A percentile compares a stretch with the other conserved stretches of the same genome.
These are phyloP conservation scores for Cetoscarus ocellatus DNA, from an alignment of 2,797 vertebrate genomes.

Conservation along the genomic window DNA sequence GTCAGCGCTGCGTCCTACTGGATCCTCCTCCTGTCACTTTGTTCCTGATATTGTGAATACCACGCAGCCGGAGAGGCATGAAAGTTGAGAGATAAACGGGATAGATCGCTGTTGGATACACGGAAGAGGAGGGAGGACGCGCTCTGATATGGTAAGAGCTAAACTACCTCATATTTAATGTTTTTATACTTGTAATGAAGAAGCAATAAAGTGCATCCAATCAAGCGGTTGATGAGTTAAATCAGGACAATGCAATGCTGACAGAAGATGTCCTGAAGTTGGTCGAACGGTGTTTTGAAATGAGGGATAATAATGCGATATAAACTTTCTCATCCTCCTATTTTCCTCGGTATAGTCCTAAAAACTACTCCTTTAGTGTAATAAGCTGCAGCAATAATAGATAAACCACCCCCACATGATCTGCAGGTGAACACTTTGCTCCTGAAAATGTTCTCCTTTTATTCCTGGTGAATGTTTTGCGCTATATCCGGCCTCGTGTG, in stretches of 20 bases:
- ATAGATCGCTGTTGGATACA: conserved; percentile 35
- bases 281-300: background rate
- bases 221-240: background rate
- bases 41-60: conserved; percentile 42
- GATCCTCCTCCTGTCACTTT: conserved; percentile 45
- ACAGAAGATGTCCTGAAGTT: conserved; percentile 49
- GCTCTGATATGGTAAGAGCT: conserved; percentile 71
- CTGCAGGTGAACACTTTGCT: conserved; percentile 1
- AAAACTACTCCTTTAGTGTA: background rate
- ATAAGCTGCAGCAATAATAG: background rate
- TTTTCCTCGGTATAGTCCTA: background rate
- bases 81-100: conserved; percentile 51
- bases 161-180: background rate
- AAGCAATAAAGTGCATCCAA: background rate
- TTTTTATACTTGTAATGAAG: background rate
- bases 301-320: background rate
- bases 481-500: background rate
- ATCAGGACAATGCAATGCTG: background rate
- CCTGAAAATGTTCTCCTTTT: background rate
- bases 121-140: conserved; percentile 49
- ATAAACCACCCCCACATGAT: background rate
- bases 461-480: background rate
- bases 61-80: conserved; percentile 46
- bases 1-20: conserved; percentile 40
- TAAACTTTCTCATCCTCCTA: conserved; percentile 11